Evolutionary conservation across 1,140 invertebrate species (phyloP), one percentile per base, ranked within the genome.

Genomic region (Archegozetes longisetosus): DNA sequence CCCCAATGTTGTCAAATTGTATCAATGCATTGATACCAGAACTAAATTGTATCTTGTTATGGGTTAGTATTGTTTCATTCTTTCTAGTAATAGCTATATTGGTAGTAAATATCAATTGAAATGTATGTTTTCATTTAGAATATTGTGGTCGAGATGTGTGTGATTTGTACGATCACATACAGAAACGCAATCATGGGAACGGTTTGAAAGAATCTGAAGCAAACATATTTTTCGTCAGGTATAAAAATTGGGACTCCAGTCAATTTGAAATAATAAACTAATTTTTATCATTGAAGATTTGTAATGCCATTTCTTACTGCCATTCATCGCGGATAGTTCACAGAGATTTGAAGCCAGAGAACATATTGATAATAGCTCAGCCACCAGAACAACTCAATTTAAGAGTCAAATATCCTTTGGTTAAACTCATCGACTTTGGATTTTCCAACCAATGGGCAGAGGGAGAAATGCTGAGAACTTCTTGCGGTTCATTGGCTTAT

Each of bases 371-470:
- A 74, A 98, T 98, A 72, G 52, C 22, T 29, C 23, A 58, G 6
- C 50, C 46, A 22, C 3, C 24, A 46, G 23, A 53, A 47, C 9
- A 23, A 20, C 3, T 26, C 20, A 54, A 56, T 48, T 13, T 4
- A n/a, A 22, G 12, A 1, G 17, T 22, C 24, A 26, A 6, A 20
- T 76, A 91, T 61, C 93, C 92, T 52, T 80, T 93, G 69, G 95
- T 99, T 2, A 99, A 99, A 78, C 78, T 99, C 58, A 98, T 96
- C 53, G 96, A 98, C 74, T 99, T 99, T 78, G 95, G 96, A 40
- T 98, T 99, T 74, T 95, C 91, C 72, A 79, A 83, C 69, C 76
- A 90, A 73, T 99, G 95, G 75, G 88, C 83, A 70, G 94, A 94
- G 26, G 93, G 92, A 12, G 89, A 96, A 74, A 96, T 97, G 72